Base-by-base conservation (phyloP, 2,797 vertebrate species). In the Lacerta bilineata region DNA sequence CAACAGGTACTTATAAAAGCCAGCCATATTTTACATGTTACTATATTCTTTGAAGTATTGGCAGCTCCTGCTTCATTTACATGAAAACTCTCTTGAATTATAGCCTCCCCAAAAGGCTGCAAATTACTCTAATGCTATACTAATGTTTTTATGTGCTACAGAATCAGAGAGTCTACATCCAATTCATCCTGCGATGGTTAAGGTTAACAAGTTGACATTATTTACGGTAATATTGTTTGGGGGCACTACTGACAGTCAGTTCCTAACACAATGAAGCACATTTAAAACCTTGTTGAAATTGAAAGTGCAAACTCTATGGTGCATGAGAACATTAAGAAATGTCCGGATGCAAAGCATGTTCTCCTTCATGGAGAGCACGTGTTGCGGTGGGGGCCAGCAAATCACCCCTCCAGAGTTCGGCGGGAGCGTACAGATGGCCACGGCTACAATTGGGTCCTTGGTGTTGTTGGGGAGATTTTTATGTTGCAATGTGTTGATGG, bases 151-250 rank as follows among this genome's bases (percentile, higher is more conserved):
- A 92, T 91, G 61, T 79, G 83, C 89, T 81, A 88, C 33, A 36
- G 82, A 93, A 94, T 90, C 74, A 88, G 55, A 85, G 86, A 23
- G 64, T 82, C 71, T 91, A 87, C 92, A 83, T 90, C 93, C 82
- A 94, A 90, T 88, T 93, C 91, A 86, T 77, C 74, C 92, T 94
- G 92, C 64, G 93, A 85, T 91, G 87, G 66, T 87, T 91, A 88
- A 27, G 88, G 87, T 74, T 93, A 92, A 93, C 92, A 94, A 89
- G 92, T 92, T 94, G 91, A 80, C 92, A 82, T 90, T 90, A 89
- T 79, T 91, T 83, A 89, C 89, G 93, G 41, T 88, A 91, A 93
- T 94, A 91, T 91, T 92, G 78, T 93, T 96, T 94, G 74, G 80
- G 59, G 86, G 86, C 85, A 91, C 23, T 18, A 39, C 85, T 88